Base-by-base conservation (phyloP, 2,888 invertebrate species). In the Cheilosia scutellata region DNA sequence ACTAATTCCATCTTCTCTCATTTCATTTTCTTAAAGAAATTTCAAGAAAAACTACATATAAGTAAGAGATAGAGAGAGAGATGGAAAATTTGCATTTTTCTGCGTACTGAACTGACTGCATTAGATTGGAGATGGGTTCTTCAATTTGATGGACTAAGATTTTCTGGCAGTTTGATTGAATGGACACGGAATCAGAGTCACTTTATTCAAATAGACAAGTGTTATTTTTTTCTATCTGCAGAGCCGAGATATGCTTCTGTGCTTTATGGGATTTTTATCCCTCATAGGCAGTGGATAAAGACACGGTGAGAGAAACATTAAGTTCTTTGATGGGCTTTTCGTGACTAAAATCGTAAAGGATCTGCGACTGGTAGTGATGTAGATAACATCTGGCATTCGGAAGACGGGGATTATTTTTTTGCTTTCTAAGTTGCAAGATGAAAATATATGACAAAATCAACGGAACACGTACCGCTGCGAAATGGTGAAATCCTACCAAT, bases 251-350 rank as follows among this genome's bases (percentile, higher is more conserved):
- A 49, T 71, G 80, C 57, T 51, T 71, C 44, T 55, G 68, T 86
- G 75, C 76, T 66, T 66, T 51, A 72, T 79, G 65, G 42, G 62
- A 37, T 5, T 71, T 66, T 42, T 65, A 40, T 20, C 42, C 42
- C 25, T 47, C 13, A 44, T 76, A 71, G 78, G 60, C 58, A 55
- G 33, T 55, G 77, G 71, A 84, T 80, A 53, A 80, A 84, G 84
- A 84, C 80, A 84, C 75, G 80, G 86, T 60, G 66, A 72, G 80
- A 80, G 60, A 68, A 74, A 72, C 82, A 87, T 87, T 87, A 87
- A 87, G 77, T 87, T 87, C 82, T 68, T 87, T 87, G 87, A 87
- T 87, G 87, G 87, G 77, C 72, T 82, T 78, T 87, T 74, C 87
- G 87, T 87, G 87, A 87, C 87, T 82, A 68, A 87, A 87, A 87